A percentile compares a stretch with the other conserved stretches of the same genome.
phyloP scores from a whole-genome alignment of 2,113 vertebrate species.

The Nestor notabilis region DNA sequence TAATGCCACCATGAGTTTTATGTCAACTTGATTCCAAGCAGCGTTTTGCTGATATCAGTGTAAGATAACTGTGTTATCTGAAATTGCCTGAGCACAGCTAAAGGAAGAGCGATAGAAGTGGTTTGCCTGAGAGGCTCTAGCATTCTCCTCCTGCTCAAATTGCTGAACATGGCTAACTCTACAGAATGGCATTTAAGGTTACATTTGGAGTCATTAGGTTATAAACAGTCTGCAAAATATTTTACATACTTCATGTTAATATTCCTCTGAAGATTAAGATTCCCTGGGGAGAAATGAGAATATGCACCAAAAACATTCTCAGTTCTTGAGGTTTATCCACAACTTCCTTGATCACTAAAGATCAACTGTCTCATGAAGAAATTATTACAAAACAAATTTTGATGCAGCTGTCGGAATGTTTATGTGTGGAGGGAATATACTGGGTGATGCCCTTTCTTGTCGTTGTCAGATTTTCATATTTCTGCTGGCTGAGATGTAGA shows the following conservation, averaged over 20 bases:
- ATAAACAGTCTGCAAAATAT: constrained; percentile 35
- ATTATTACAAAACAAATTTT: background rate
- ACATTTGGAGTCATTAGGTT: constrained; percentile 30
- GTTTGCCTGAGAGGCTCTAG: background rate
- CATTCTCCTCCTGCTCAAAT: background rate
- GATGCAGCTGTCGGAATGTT: background rate
- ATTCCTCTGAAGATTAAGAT: constrained; percentile 16
- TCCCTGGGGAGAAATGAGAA: constrained; percentile 51
- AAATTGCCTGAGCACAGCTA: background rate
- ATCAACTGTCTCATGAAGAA: background rate
- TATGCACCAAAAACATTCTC: constrained; percentile 27
- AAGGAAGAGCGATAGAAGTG: background rate
- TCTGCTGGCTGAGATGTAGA: background rate
- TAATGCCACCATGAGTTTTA: background rate
- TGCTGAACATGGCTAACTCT: background rate
- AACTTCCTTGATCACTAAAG: constrained; percentile 18
- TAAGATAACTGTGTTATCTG: background rate
- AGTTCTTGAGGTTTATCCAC: constrained; percentile 28
- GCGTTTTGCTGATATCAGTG: background rate
- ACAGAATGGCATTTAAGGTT: constrained; percentile 39
- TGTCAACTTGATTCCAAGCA: background rate
- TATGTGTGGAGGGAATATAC: background rate
- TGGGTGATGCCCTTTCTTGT: background rate
- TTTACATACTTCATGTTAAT: constrained; percentile 33
- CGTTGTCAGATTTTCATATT: background rate